phyloP scores from a whole-genome alignment of 2,797 vertebrate genomes.

The Chaunax sp. region DNA sequence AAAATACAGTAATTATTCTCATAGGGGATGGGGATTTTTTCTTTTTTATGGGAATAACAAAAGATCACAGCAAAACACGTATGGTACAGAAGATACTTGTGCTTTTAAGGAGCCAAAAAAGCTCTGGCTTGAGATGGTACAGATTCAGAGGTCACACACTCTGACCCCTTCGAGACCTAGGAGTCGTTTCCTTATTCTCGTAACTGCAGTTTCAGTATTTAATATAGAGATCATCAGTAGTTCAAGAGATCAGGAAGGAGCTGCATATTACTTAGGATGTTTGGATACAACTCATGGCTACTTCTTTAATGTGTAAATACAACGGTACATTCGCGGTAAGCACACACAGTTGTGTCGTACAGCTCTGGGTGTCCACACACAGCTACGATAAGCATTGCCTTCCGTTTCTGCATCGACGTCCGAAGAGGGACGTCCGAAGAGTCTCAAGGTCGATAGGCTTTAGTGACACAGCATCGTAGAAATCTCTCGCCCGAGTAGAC shows the following conservation, averaged over 20 bases:
- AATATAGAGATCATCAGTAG: constrained; percentile 15
- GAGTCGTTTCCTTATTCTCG: constrained; percentile 27
- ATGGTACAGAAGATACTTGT: constrained; percentile 70
- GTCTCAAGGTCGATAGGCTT: too few relatives aligned
- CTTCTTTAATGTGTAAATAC: constrained; percentile 40
- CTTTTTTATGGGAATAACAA: constrained; percentile 42
- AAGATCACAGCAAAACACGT: constrained; percentile 61
- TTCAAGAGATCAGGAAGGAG: constrained; percentile 28
- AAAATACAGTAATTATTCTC: constrained; percentile 53
- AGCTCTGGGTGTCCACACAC: too few relatives aligned
- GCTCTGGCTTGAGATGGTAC: constrained; percentile 51
- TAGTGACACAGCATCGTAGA: too few relatives aligned
- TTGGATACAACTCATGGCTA: constrained; percentile 40
- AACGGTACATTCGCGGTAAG: too few relatives aligned
- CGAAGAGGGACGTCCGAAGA: too few relatives aligned
- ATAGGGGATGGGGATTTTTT: neutral
- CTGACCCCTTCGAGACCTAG: neutral
- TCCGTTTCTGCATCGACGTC: too few relatives aligned
- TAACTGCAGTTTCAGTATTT: constrained; percentile 35
- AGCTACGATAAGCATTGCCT: too few relatives aligned
- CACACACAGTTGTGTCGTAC: too few relatives aligned
- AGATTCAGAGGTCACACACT: constrained; percentile 36
- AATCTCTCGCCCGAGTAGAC: too few relatives aligned
- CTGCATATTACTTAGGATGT: constrained; percentile 32
- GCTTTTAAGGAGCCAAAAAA: constrained; percentile 70